Evolutionary conservation across 2,113 vertebrate genomes (phyloP).

Genomic region (Saimiri boliviensis): DNA sequence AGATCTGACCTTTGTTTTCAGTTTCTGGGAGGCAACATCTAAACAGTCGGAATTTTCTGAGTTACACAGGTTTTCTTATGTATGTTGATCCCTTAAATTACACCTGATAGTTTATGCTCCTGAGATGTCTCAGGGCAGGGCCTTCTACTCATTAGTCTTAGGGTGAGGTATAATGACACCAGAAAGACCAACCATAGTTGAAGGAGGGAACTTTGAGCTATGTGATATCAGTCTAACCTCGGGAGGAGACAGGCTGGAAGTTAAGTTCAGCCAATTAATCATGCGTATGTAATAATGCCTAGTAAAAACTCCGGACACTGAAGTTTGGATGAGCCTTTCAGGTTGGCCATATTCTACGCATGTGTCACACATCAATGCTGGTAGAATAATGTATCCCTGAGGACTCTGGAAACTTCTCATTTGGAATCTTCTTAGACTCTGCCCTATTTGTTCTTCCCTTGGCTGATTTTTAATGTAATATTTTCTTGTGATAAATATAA

Average conservation of each 20-base stretch:
- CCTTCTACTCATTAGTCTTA: neutral
- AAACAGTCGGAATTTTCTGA: neutral
- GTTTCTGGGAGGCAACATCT: neutral
- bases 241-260: neutral
- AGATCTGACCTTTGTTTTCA: neutral
- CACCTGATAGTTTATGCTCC: neutral
- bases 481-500: neutral
- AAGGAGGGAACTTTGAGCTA: neutral
- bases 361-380: neutral
- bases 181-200: neutral
- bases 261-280: neutral
- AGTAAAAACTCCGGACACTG: neutral
- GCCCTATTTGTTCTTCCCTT: neutral
- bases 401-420: neutral
- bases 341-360: neutral
- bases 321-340: neutral
- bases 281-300: neutral
- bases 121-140: neutral
- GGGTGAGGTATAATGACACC: neutral
- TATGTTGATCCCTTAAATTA: neutral
- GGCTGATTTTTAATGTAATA: neutral
- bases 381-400: neutral
- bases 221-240: neutral
- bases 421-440: neutral
- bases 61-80: neutral